These are phyloP conservation scores for Crocidura indochinensis DNA, from an alignment of 2,797 vertebrate genomes.

Conservation along the genomic window DNA sequence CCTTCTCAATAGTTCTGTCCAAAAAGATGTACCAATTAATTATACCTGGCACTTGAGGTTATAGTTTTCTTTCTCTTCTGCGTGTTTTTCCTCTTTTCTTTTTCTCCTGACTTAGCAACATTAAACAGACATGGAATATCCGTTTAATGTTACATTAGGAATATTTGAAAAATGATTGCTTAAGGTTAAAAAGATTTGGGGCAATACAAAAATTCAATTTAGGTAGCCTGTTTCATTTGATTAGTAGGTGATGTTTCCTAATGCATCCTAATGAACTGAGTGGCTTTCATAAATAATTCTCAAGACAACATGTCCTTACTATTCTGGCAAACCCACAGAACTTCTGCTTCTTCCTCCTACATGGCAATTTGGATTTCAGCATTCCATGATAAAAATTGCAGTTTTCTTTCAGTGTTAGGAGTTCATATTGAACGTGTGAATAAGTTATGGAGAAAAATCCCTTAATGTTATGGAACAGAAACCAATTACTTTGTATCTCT, in stretches of 20 bases:
- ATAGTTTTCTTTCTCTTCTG: constrained; percentile 44
- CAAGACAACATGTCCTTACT: constrained; percentile 77
- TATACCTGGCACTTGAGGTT: constrained; percentile 69
- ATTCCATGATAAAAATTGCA: constrained; percentile 65
- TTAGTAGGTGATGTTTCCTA: constrained; percentile 53
- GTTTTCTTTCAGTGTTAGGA: constrained; percentile 67
- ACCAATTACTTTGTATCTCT: constrained; percentile 37
- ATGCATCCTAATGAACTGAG: constrained; percentile 73
- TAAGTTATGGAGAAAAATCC: constrained; percentile 1
- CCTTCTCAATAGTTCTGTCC: constrained; percentile 49
- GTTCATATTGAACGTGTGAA: constrained; percentile 69
- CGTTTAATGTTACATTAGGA: constrained; percentile 15
- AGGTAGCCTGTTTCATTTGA: constrained; percentile 52
- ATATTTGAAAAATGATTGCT: constrained; percentile 36
- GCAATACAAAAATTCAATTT: constrained; percentile 7
- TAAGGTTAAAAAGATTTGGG: constrained; percentile 29
- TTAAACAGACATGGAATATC: constrained; percentile 51
- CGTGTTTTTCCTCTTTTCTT: neutral
- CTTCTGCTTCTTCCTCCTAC: constrained; percentile 81
- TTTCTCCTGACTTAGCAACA: constrained; percentile 16
- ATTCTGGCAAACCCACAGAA: constrained; percentile 79
- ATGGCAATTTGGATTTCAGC: constrained; percentile 78
- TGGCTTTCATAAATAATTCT: constrained; percentile 75
- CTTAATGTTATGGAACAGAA: constrained; percentile 48
- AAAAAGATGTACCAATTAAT: constrained; percentile 72